These are phyloP conservation scores for Nasalis larvatus DNA, from an alignment of 2,113 vertebrate species.

Conservation along the genomic window DNA sequence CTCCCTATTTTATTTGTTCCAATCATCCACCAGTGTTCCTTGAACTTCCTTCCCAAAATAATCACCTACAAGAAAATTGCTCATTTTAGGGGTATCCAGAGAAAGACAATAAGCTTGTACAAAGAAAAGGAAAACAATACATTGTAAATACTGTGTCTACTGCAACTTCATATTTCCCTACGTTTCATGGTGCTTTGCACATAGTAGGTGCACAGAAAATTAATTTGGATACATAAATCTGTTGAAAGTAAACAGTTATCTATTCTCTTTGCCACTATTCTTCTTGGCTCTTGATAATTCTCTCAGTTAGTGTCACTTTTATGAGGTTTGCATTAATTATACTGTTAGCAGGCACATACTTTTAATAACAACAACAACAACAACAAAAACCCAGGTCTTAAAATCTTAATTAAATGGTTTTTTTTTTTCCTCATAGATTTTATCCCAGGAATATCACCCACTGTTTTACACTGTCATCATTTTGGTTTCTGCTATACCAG, in stretches of 20 bases:
- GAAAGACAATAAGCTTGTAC: neutral
- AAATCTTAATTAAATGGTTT: constrained; percentile 64
- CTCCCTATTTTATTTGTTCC: neutral
- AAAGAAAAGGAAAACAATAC: neutral
- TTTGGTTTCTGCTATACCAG: constrained; percentile 48
- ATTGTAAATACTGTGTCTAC: neutral
- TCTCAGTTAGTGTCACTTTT: neutral
- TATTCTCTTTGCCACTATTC: neutral
- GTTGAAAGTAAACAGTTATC: constrained; percentile 20
- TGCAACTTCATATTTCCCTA: neutral
- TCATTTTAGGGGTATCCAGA: neutral
- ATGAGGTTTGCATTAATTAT: constrained; percentile 17
- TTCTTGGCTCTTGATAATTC: constrained; percentile 10
- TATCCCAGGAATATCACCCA: neutral
- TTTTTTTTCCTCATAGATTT: constrained; percentile 40
- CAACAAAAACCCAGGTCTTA: constrained; percentile 7
- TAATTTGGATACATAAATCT: constrained; percentile 14
- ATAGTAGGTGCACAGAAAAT: neutral
- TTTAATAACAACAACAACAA: neutral
- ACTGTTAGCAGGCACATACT: neutral
- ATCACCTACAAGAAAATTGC: neutral
- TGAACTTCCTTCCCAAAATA: neutral
- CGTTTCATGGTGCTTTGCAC: neutral
- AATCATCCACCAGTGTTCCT: neutral
- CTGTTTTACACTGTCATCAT: constrained; percentile 38